These are phyloP conservation scores for Siderastrea siderea DNA, from an alignment of 92 coral and sea anemone species.

Conservation along the genomic window DNA sequence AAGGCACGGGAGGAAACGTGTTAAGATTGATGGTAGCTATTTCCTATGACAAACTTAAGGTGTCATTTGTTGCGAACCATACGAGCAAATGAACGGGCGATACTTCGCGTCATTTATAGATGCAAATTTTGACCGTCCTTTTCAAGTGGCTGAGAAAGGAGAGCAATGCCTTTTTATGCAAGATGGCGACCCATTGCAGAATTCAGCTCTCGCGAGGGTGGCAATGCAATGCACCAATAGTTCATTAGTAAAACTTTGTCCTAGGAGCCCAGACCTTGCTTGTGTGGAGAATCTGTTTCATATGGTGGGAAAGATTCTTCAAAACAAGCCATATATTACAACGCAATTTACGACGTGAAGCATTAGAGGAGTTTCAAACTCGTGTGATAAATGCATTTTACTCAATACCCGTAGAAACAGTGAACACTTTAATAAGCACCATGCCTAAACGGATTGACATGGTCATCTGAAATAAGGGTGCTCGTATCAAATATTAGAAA, in stretches of 20 bases:
- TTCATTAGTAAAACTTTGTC: not conserved
- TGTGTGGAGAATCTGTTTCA: not conserved
- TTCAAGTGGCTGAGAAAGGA: slow-evolving; percentile 13
- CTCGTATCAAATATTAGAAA: not conserved
- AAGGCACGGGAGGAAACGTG: slow-evolving; percentile 47
- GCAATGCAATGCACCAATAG: not conserved
- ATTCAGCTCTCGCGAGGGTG: not conserved
- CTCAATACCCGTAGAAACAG: not conserved
- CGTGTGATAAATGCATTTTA: no score
- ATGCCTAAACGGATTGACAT: not conserved
- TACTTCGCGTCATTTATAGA: slow-evolving; percentile 19
- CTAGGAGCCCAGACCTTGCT: not conserved
- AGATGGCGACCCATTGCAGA: not conserved
- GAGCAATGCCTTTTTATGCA: not conserved
- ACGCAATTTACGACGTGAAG: not conserved
- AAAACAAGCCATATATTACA: not conserved
- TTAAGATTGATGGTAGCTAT: slow-evolving; percentile 45
- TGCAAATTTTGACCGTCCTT: slow-evolving; percentile 10
- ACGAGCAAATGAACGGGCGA: slow-evolving; percentile 32
- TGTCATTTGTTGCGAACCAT: slow-evolving; percentile 37
- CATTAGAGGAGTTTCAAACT: not conserved
- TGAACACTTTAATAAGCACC: not conserved
- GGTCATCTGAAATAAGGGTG: not conserved
- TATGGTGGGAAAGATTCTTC: not conserved
- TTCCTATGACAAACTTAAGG: slow-evolving; percentile 46